These are phyloP conservation scores for Typhlichthys subterraneus DNA, from an alignment of 2,797 vertebrate genomes.

Conservation along the genomic window DNA sequence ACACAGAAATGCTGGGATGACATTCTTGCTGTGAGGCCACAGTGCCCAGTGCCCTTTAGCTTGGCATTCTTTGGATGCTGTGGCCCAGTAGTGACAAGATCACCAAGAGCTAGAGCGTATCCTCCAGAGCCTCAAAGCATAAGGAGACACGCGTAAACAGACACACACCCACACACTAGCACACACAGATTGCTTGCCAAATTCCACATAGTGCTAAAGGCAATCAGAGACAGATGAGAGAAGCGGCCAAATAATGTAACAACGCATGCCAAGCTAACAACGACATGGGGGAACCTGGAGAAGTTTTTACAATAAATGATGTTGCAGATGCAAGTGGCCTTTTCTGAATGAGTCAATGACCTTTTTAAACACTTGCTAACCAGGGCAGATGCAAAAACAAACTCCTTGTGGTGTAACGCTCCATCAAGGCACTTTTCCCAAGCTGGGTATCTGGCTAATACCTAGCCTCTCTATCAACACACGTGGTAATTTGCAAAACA, in stretches of 20 bases:
- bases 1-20: too few relatives aligned
- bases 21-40: too few relatives aligned
- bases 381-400: slow-evolving; percentile 36
- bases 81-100: slow-evolving; percentile 46
- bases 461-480: slow-evolving; percentile 61
- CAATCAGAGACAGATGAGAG: slow-evolving; percentile 64
- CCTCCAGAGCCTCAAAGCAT: slow-evolving; percentile 47
- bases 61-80: slow-evolving; percentile 59
- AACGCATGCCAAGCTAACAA: slow-evolving; percentile 35
- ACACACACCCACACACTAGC: not conserved
- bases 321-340: slow-evolving; percentile 3
- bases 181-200: slow-evolving; percentile 48
- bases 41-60: slow-evolving; percentile 32
- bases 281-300: not conserved
- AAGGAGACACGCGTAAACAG: slow-evolving; percentile 51
- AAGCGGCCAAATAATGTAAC: slow-evolving; percentile 47
- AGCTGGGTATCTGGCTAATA: slow-evolving; percentile 56
- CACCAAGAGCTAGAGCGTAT: slow-evolving; percentile 34
- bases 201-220: slow-evolving; percentile 63
- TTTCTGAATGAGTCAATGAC: slow-evolving; percentile 17
- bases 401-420: slow-evolving; percentile 28
- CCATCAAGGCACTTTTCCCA: slow-evolving; percentile 50
- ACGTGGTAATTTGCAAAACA: slow-evolving; percentile 53
- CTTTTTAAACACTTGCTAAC: slow-evolving; percentile 12
- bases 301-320: not conserved